These are phyloP conservation scores for Misgurnus mizolepis DNA, from an alignment of 2,113 vertebrate genomes.

Conservation along the genomic window DNA sequence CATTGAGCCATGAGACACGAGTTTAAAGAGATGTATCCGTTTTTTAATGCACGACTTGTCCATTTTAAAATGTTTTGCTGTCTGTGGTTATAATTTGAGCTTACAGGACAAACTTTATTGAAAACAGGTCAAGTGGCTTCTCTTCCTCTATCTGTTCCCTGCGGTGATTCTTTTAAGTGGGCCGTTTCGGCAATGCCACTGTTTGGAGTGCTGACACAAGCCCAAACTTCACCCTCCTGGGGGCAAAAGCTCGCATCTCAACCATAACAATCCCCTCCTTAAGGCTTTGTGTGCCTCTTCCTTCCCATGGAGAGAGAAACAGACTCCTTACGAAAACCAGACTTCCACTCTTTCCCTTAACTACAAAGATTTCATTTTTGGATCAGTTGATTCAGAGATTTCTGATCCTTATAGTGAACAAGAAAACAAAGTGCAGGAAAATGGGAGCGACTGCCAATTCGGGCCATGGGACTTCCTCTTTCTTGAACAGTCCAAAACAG, in stretches of 20 bases:
- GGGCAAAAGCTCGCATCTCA: slow-evolving; percentile 26
- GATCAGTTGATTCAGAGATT: slow-evolving; percentile 59
- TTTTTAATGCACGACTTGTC: neutral
- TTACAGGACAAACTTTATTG: neutral
- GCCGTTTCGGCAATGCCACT: slow-evolving; percentile 33
- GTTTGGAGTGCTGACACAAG: neutral
- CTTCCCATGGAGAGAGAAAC: slow-evolving; percentile 61
- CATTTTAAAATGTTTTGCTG: neutral
- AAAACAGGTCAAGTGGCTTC: slow-evolving; percentile 20
- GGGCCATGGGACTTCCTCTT: slow-evolving; percentile 56
- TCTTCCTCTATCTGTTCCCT: slow-evolving; percentile 18
- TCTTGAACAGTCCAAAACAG: slow-evolving; percentile 42
- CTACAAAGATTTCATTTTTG: slow-evolving; percentile 63
- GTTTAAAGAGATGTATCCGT: neutral
- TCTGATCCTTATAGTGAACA: slow-evolving; percentile 59
- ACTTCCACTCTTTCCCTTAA: slow-evolving; percentile 51
- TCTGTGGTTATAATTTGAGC: neutral
- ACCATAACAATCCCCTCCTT: slow-evolving; percentile 39
- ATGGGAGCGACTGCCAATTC: slow-evolving; percentile 56
- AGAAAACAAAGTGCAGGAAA: slow-evolving; percentile 61
- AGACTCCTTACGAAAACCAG: slow-evolving; percentile 57
- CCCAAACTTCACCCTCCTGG: slow-evolving; percentile 8
- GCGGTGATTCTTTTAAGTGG: slow-evolving; percentile 5
- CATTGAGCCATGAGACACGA: neutral
- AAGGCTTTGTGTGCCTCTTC: slow-evolving; percentile 59